Conservation (phyloP, 2,113 vertebrate species). For the Anguilla rostrata region DNA sequence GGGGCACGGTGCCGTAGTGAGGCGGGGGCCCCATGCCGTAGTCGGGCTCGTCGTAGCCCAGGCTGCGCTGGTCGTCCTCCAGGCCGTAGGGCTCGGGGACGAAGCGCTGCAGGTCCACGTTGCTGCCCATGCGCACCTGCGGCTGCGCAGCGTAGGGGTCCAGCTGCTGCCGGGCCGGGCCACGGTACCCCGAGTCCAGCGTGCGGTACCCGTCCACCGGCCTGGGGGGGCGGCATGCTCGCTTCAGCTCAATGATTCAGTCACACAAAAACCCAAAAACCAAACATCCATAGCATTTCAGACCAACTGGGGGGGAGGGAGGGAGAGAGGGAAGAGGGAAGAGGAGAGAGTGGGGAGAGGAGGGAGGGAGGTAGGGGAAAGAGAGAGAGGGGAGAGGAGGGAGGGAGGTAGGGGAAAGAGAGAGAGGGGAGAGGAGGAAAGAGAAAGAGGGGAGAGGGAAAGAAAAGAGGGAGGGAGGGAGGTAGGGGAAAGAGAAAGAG, state of each 20-base stretch:
- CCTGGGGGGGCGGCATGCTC: slow-evolving; percentile 36
- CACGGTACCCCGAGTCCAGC: slow-evolving; percentile 80
- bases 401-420: no score
- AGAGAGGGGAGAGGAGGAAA: no score
- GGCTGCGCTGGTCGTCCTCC: slow-evolving; percentile 91
- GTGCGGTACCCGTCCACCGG: slow-evolving; percentile 73
- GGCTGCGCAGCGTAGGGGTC: slow-evolving; percentile 92
- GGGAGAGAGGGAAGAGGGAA: no score
- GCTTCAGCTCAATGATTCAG: neutral
- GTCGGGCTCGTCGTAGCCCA: slow-evolving; percentile 87
- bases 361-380: no score
- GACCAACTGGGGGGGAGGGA: neutral
- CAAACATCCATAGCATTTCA: no score
- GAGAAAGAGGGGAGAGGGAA: no score
- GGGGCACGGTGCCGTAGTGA: slow-evolving; percentile 84
- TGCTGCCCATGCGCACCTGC: slow-evolving; percentile 86
- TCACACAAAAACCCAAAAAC: no score
- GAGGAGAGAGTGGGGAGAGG: neutral
- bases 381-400: neutral
- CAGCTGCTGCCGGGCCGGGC: slow-evolving; percentile 80
- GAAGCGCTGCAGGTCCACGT: slow-evolving; percentile 79
- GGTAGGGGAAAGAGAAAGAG: no score
- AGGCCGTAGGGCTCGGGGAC: slow-evolving; percentile 84
- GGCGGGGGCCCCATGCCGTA: slow-evolving; percentile 80
- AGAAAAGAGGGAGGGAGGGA: neutral